Evolutionary conservation across 2,113 vertebrate genomes (phyloP), one percentile per base, ranked within the genome.

Genomic region (Australoheros scitulus): DNA sequence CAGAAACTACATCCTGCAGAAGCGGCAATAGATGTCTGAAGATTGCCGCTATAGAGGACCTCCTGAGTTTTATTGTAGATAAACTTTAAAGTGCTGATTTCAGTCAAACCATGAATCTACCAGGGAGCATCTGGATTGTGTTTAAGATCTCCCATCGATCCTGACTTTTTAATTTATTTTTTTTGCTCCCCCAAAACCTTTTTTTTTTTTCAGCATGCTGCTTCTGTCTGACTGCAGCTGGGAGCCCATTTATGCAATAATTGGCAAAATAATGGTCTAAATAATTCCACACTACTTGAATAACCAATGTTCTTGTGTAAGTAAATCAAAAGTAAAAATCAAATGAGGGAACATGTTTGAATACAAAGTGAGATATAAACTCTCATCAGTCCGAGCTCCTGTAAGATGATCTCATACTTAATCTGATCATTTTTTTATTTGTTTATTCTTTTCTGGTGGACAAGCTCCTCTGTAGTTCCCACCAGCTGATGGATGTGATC

Each of bases 401-500:
- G 41, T 47, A 47, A 15, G n/a, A 70, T 68, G 3, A 58, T 24
- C 20, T 64, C 61, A 61, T 38, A 9, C 15, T 52, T 72, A 41
- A 57, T 47, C 75, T 78, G 29, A 77, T 47, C 26, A 38, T 3
- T 63, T 83, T 57, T 68, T 11, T n/a, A 22, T 68, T 79, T 56
- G 9, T 84, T 82, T 58, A 29, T 32, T 36, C 29, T 82, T 18
- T 7, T 32, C 11, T 34, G 18, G 14, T 38, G 14, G 60, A 80
- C 41, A 32, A n/a, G 24, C 43, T 79, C 8, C 2, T 18, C 56
- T 59, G 29, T 36, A n/a, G 79, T 82, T 85, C 52, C 61, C 81
- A 83, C 57, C 50, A 55, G 55, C 36, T 22, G 9, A 41, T 38
- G 5, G 22, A 75, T 76, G 56, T n/a, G 70, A 70, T 32, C 26